These are phyloP conservation scores for Sinopyrophorus schimmeli DNA, from an alignment of 2,888 invertebrate species.

Conservation along the genomic window DNA sequence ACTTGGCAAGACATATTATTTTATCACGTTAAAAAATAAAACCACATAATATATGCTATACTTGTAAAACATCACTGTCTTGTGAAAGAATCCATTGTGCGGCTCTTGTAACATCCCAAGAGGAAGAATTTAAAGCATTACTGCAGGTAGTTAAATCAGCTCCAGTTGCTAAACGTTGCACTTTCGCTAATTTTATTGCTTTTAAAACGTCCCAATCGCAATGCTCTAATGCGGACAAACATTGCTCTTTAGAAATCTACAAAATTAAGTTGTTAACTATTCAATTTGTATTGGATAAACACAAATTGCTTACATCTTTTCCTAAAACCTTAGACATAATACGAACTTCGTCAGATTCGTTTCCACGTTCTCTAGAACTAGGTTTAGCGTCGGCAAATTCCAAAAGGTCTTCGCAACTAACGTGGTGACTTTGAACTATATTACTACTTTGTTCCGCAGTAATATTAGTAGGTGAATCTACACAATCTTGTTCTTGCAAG, in stretches of 20 bases:
- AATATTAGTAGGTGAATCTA: conserved; percentile 42
- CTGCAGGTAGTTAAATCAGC: conserved; percentile 54
- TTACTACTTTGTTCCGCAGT: conserved; percentile 19
- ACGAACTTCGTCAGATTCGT: conserved; percentile 89
- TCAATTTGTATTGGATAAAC: background rate
- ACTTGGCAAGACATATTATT: conserved; percentile 27
- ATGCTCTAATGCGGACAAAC: conserved; percentile 77
- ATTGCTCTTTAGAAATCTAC: conserved; percentile 73
- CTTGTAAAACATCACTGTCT: conserved; percentile 40
- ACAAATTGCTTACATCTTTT: conserved; percentile 66
- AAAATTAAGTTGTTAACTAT: conserved; percentile 30
- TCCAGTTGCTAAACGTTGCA: conserved; percentile 58
- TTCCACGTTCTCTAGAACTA: conserved; percentile 78
- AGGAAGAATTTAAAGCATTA: conserved; percentile 62
- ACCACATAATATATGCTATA: conserved; percentile 19
- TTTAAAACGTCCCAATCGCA: conserved; percentile 88
- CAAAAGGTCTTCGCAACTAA: conserved; percentile 87
- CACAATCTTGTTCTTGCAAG: conserved; percentile 45
- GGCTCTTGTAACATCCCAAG: conserved; percentile 71
- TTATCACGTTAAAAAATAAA: conserved; percentile 21
- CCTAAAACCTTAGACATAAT: conserved; percentile 89
- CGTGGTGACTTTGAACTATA: conserved; percentile 67
- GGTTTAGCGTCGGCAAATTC: conserved; percentile 87
- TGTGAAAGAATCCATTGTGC: conserved; percentile 63
- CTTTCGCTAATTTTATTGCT: conserved; percentile 79